phyloP scores from a whole-genome alignment of 2,888 invertebrate species.

The Eristalinus aeneus region DNA sequence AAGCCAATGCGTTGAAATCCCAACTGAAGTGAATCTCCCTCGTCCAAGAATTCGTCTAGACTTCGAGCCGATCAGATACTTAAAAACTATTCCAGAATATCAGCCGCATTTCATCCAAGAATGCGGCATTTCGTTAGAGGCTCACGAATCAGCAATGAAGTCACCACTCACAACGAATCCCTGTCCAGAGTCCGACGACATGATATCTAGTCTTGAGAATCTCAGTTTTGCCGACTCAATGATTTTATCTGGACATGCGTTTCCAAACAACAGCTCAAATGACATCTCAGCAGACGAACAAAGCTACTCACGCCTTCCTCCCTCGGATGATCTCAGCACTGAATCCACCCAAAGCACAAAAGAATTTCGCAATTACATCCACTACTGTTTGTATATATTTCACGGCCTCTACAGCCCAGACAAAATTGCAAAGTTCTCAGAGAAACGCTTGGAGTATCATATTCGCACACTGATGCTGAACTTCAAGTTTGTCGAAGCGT shows the following conservation, averaged over 20 bases:
- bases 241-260: constrained; percentile 74
- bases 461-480: constrained; percentile 80
- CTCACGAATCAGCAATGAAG: constrained; percentile 67
- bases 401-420: constrained; percentile 80
- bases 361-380: constrained; percentile 78
- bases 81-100: constrained; percentile 79
- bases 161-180: constrained; percentile 56
- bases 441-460: constrained; percentile 78
- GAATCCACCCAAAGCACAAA: constrained; percentile 67
- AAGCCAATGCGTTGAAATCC: constrained; percentile 79
- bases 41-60: constrained; percentile 78
- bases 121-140: constrained; percentile 76
- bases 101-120: constrained; percentile 77
- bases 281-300: constrained; percentile 78
- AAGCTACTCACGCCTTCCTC: constrained; percentile 77
- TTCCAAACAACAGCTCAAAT: constrained; percentile 73
- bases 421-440: constrained; percentile 77
- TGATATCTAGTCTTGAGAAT: constrained; percentile 79
- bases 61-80: constrained; percentile 78
- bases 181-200: constrained; percentile 78
- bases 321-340: constrained; percentile 72
- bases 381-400: constrained; percentile 80
- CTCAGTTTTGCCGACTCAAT: constrained; percentile 77
- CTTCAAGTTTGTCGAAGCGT: constrained; percentile 80
- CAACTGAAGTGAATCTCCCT: constrained; percentile 79